Conservation (phyloP, 1,140 invertebrate species). For the Dinothrombium tinctorium region DNA sequence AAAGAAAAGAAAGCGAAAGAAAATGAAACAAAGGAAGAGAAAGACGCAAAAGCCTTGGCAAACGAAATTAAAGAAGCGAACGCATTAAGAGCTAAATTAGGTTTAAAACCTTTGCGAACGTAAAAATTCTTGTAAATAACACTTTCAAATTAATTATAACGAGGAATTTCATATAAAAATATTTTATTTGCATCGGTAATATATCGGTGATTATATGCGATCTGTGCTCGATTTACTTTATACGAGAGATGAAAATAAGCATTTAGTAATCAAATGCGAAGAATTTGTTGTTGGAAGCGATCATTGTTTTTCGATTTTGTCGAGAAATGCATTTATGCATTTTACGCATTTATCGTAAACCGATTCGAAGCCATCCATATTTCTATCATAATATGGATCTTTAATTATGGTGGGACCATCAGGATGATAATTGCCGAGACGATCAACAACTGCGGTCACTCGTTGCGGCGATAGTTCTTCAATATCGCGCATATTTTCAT, state of each 20-base stretch:
- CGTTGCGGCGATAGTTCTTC: slow-evolving; percentile 30
- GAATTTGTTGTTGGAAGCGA: too few relatives aligned
- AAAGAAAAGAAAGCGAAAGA: neutral
- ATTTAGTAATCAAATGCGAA: too few relatives aligned
- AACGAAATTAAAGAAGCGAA: slow-evolving; percentile 3
- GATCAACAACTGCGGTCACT: slow-evolving; percentile 39
- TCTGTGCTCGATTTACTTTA: too few relatives aligned
- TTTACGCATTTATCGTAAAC: slow-evolving; percentile 21
- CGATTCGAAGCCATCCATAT: slow-evolving; percentile 20
- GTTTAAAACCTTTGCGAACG: neutral
- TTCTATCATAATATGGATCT: slow-evolving; percentile 58
- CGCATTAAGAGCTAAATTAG: slow-evolving; percentile 4
- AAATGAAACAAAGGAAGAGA: neutral
- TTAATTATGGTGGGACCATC: slow-evolving; percentile 47
- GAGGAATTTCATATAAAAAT: too few relatives aligned
- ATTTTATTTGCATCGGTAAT: too few relatives aligned
- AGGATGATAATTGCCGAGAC: slow-evolving; percentile 59
- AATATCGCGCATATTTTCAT: slow-evolving; percentile 45
- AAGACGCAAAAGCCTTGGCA: neutral
- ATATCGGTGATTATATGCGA: too few relatives aligned
- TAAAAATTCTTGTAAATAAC: too few relatives aligned
- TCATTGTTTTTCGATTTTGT: slow-evolving; percentile 13
- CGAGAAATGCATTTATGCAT: slow-evolving; percentile 20
- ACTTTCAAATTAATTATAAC: too few relatives aligned
- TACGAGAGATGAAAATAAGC: too few relatives aligned